A percentile compares a stretch with the other conserved stretches of the same genome.
Conservation (phyloP, 2,888 invertebrate genomes). For the Tromatobia lineatoria region DNA sequence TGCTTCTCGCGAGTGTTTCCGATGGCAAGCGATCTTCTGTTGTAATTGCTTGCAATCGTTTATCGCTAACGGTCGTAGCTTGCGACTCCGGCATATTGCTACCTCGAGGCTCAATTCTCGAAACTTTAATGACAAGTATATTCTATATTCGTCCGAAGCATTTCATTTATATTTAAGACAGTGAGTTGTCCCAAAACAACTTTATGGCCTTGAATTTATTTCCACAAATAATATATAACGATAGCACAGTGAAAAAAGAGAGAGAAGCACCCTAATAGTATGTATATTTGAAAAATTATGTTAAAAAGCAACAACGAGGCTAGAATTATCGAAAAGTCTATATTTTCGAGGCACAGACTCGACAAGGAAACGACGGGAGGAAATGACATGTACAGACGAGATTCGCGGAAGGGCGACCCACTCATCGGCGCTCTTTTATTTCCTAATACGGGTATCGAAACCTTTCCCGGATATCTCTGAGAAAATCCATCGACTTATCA, state of each 20-base stretch:
- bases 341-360: slow-evolving; percentile 12
- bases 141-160: background rate
- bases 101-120: too few relatives aligned
- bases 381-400: slow-evolving; percentile 27
- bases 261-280: too few relatives aligned
- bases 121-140: background rate
- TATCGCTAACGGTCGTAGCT: slow-evolving; percentile 7
- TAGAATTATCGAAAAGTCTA: background rate
- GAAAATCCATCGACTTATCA: slow-evolving; percentile 74
- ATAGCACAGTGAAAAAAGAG: too few relatives aligned
- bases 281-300: too few relatives aligned
- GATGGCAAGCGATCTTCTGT: slow-evolving; percentile 6
- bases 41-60: background rate
- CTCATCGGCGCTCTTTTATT: too few relatives aligned
- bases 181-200: background rate
- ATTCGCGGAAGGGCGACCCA: too few relatives aligned
- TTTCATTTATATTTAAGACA: background rate
- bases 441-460: slow-evolving; percentile 61
- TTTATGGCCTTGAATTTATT: background rate
- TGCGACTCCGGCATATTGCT: too few relatives aligned
- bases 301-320: slow-evolving; percentile 36
- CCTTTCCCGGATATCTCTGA: too few relatives aligned
- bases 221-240: too few relatives aligned
- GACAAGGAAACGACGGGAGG: background rate
- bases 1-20: background rate